Percentiles rank a stretch among this genome's conserved stretches.
Evolutionary conservation across 2,113 vertebrate genomes (phyloP).

Genomic region (Entomyzon cyanotis): DNA sequence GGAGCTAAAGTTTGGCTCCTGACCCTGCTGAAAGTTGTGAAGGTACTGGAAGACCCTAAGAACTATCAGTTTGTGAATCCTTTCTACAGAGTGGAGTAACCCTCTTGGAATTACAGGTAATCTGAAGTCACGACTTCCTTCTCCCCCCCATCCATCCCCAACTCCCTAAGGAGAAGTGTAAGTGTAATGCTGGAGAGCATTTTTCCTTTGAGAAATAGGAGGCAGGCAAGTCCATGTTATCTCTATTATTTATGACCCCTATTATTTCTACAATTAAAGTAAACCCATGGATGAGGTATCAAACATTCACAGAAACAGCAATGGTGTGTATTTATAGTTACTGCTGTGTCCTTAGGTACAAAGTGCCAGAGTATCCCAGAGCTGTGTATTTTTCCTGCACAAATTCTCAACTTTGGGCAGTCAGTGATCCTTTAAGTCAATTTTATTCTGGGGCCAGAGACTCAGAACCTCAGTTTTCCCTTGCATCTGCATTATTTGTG

Average conservation of each 20-base stretch:
- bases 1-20: not conserved
- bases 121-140: not conserved
- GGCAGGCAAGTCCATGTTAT: not conserved
- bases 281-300: not conserved
- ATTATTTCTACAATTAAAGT: not conserved
- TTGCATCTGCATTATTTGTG: not conserved
- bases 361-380: not conserved
- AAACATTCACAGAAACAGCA: not conserved
- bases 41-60: not conserved
- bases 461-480: not conserved
- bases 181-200: not conserved
- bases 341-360: not conserved
- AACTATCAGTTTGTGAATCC: not conserved
- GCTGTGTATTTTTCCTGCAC: not conserved
- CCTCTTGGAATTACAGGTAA: not conserved
- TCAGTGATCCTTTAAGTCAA: not conserved
- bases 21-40: not conserved
- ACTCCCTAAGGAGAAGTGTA: not conserved
- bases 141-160: not conserved
- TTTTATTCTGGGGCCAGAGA: not conserved
- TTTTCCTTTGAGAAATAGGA: not conserved
- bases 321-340: fast-evolving
- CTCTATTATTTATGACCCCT: not conserved
- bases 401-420: not conserved
- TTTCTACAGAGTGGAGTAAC: not conserved